These are phyloP conservation scores for Cataglyphis altisquamis DNA, from an alignment of 2,888 invertebrate species.

Conservation along the genomic window DNA sequence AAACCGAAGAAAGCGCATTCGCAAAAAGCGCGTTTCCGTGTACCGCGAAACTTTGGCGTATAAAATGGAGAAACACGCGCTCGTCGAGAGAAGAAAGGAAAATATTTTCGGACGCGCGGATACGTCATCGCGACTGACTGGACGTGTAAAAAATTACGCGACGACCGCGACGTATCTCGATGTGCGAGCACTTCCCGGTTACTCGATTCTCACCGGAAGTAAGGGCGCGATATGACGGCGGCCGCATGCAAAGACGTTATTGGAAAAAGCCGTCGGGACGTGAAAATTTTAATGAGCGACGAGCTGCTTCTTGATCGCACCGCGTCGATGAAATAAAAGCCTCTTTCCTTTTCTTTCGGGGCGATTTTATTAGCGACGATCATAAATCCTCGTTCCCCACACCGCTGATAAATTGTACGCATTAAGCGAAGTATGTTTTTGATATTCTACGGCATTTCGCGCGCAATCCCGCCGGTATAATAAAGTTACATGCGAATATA, in stretches of 20 bases:
- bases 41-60: slow-evolving; percentile 12
- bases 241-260: neutral
- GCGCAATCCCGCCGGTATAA: slow-evolving; percentile 26
- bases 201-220: slow-evolving; percentile 20
- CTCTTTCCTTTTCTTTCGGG: neutral
- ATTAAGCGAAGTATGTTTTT: slow-evolving; percentile 37
- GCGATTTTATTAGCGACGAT: slow-evolving; percentile 19
- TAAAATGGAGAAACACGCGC: neutral
- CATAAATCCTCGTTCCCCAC: slow-evolving; percentile 31
- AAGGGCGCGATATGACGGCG: neutral
- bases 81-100: slow-evolving; percentile 21
- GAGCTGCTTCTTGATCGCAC: neutral
- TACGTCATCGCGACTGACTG: neutral
- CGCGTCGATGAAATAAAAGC: neutral
- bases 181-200: neutral
- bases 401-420: slow-evolving; percentile 35
- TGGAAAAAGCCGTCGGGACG: neutral
- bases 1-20: neutral
- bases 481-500: slow-evolving; percentile 39
- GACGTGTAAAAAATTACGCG: neutral
- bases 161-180: neutral
- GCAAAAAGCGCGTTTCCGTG: slow-evolving; percentile 35
- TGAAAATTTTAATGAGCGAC: slow-evolving; percentile 44
- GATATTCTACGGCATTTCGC: slow-evolving; percentile 38
- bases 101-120: neutral